Conservation (phyloP, 1,140 invertebrate genomes). For the Radopholus similis region DNA sequence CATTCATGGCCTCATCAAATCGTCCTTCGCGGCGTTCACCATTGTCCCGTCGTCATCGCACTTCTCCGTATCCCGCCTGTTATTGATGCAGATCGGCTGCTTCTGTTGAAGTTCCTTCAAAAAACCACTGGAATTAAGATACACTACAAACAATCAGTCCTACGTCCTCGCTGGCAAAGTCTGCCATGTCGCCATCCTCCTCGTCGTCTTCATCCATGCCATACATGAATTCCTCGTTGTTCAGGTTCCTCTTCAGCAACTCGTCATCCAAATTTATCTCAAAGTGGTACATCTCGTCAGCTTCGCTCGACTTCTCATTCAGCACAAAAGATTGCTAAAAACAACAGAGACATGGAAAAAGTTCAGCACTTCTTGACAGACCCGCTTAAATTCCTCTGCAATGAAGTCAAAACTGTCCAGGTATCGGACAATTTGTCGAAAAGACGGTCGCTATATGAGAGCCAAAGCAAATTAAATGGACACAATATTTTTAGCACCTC, state of each 20-base stretch:
- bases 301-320: background rate
- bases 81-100: slow-evolving; percentile 17
- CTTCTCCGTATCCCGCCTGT: slow-evolving; percentile 4
- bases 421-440: slow-evolving; percentile 9
- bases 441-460: slow-evolving; percentile 1
- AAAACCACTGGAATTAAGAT: background rate
- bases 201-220: slow-evolving; percentile 6
- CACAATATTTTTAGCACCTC: slow-evolving; percentile 5
- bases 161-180: slow-evolving; percentile 13
- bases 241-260: slow-evolving; percentile 13
- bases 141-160: background rate
- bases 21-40: background rate
- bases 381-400: slow-evolving; percentile 8
- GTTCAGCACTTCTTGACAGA: background rate
- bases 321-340: slow-evolving; percentile 10
- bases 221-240: slow-evolving; percentile 15
- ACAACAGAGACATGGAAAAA: background rate
- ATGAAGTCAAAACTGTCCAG: slow-evolving; percentile 3
- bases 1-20: no score
- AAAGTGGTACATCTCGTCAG: slow-evolving; percentile 1
- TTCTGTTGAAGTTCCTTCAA: slow-evolving; percentile 10
- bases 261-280: slow-evolving; percentile 16
- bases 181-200: background rate
- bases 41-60: background rate
- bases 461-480: background rate